phyloP scores from a whole-genome alignment of 2,888 invertebrate species.

The Drepana falcataria region DNA sequence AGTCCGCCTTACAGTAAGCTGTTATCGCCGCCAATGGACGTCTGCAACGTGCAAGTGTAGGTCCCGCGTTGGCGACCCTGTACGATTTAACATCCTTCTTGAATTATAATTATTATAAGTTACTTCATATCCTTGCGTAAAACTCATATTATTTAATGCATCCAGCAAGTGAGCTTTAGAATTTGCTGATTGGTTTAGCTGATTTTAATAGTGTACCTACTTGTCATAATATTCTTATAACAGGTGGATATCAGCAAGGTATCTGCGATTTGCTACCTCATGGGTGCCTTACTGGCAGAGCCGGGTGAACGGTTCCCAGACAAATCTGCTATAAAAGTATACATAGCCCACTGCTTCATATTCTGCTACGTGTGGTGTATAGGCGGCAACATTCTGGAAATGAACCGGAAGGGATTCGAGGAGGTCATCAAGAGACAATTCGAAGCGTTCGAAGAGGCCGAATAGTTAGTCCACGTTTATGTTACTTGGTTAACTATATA shows the following conservation, averaged over 20 bases:
- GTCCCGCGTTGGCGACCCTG: no score
- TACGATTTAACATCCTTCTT: no score
- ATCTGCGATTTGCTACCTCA: slow-evolving; percentile 84
- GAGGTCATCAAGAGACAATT: slow-evolving; percentile 82
- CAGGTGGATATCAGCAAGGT: slow-evolving; percentile 92
- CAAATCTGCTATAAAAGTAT: slow-evolving; percentile 79
- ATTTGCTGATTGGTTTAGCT: no score
- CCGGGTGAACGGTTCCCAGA: slow-evolving; percentile 81
- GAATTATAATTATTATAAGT: no score
- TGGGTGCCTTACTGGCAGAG: slow-evolving; percentile 83
- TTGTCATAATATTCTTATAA: background rate
- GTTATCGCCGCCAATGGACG: no score
- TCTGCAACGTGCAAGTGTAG: no score
- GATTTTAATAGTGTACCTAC: no score
- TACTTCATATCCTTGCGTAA: no score
- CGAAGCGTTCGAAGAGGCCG: slow-evolving; percentile 83
- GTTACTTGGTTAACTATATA: background rate
- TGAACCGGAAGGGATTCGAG: slow-evolving; percentile 84
- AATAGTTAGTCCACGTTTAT: slow-evolving; percentile 46
- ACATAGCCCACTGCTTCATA: slow-evolving; percentile 87
- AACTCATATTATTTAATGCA: no score
- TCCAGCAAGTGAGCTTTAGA: no score
- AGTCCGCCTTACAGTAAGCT: no score
- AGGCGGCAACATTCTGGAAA: slow-evolving; percentile 89
- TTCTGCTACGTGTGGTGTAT: slow-evolving; percentile 91